Evolutionary conservation across 2,113 vertebrate genomes (phyloP).

Genomic region (Damaliscus lunatus): DNA sequence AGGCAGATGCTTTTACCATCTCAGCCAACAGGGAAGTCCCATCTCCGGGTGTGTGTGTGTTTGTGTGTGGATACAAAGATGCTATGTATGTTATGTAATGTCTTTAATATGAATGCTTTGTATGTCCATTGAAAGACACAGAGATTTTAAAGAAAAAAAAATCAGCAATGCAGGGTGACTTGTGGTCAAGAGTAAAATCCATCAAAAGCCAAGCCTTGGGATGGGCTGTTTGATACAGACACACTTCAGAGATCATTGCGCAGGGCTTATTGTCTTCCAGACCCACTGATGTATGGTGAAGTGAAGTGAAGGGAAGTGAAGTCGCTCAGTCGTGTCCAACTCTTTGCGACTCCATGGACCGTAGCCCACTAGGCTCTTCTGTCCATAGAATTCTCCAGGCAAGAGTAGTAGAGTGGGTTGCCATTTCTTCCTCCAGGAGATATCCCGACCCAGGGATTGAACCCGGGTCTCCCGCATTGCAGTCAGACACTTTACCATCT

Average conservation of each 20-base stretch:
- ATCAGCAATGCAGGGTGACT: background rate
- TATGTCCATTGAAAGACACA: background rate
- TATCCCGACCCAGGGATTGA: no score
- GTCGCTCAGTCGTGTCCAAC: background rate
- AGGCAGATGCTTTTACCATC: no score
- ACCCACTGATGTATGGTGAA: rapidly evolving
- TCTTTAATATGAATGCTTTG: background rate
- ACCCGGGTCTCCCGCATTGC: no score
- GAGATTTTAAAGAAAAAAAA: background rate
- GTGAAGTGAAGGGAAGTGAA: no score
- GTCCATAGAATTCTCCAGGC: no score
- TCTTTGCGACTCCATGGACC: background rate
- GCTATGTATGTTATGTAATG: background rate
- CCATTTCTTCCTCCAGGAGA: no score
- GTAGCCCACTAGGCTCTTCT: no score
- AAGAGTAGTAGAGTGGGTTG: no score
- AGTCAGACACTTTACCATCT: no score
- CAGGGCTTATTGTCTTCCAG: background rate
- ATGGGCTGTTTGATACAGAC: background rate
- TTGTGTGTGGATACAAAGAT: background rate
- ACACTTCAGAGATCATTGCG: background rate
- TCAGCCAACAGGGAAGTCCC: no score
- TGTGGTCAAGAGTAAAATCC: background rate
- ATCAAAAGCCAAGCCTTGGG: background rate
- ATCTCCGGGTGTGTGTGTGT: background rate